Conservation (phyloP, 2,797 vertebrate genomes). For the Neostethus bicornis region DNA sequence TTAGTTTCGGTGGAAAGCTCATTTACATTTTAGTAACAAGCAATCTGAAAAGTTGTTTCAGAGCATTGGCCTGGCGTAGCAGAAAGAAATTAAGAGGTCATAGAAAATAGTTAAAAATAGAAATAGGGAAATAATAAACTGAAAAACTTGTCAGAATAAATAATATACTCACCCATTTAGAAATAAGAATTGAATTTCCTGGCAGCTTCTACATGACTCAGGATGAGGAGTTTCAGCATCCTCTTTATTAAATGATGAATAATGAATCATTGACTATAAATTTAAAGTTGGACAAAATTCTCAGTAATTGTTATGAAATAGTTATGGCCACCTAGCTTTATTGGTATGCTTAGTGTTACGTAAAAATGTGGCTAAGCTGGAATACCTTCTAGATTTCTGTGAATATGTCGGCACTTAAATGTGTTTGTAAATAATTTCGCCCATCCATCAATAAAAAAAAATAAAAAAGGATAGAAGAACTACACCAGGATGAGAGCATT, state of each 20-base stretch:
- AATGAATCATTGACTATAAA: not conserved
- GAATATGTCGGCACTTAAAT: too few species aligned
- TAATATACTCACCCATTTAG: too few species aligned
- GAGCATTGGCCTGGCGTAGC: not conserved
- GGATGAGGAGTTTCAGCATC: too few species aligned
- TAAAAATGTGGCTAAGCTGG: not conserved
- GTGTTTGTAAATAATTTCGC: too few species aligned
- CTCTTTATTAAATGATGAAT: not conserved
- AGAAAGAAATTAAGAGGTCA: not conserved
- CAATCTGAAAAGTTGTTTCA: not conserved
- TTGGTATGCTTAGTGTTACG: not conserved
- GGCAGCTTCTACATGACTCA: too few species aligned
- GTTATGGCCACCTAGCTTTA: not conserved
- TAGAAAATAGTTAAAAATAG: slow-evolving; percentile 3
- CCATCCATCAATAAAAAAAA: too few species aligned
- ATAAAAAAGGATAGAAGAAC: too few species aligned
- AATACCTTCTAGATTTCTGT: not conserved
- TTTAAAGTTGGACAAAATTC: too few species aligned
- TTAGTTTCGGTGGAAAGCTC: slow-evolving; percentile 4
- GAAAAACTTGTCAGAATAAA: not conserved
- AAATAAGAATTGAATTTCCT: too few species aligned
- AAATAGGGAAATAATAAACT: slow-evolving; percentile 2
- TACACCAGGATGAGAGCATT: not conserved
- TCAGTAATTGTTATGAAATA: not conserved
- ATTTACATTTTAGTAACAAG: not conserved